phyloP scores from a whole-genome alignment of 1,140 invertebrate genomes.

The Micrasema minimum region DNA sequence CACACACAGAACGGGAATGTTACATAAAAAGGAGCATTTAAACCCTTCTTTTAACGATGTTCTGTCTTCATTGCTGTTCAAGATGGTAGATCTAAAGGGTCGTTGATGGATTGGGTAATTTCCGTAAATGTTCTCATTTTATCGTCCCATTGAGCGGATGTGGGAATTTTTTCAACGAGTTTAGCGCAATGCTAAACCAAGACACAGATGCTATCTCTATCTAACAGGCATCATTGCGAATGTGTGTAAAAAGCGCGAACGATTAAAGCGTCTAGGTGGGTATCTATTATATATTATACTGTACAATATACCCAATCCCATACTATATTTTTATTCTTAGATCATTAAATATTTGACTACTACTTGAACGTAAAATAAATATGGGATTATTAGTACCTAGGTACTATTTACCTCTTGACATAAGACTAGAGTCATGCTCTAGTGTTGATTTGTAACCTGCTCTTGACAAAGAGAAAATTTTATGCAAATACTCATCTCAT shows the following conservation, averaged over 20 bases:
- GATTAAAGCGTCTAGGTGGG: background rate
- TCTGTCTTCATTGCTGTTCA: conserved; percentile 30
- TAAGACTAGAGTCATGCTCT: no score
- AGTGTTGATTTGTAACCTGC: no score
- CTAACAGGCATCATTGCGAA: conserved; percentile 26
- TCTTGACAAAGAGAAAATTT: no score
- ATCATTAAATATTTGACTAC: conserved; percentile 14
- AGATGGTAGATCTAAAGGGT: conserved; percentile 45
- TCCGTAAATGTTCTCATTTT: conserved; percentile 53
- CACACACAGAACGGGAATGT: background rate
- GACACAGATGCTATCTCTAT: conserved; percentile 6
- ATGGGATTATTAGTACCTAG: no score
- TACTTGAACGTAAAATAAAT: background rate
- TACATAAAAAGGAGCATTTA: background rate
- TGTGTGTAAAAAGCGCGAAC: conserved; percentile 36
- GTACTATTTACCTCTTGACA: no score
- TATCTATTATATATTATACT: no score
- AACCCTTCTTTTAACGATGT: conserved; percentile 32
- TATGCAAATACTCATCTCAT: no score
- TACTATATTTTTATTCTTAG: background rate
- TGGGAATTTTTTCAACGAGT: conserved; percentile 42
- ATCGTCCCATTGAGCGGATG: conserved; percentile 49
- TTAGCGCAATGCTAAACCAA: conserved; percentile 5
- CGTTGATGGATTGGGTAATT: conserved; percentile 54
- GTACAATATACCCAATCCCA: background rate